A percentile compares a stretch with the other conserved stretches of the same genome.
These are phyloP conservation scores for Cairina moschata DNA, from an alignment of 2,113 vertebrate genomes.

Conservation along the genomic window DNA sequence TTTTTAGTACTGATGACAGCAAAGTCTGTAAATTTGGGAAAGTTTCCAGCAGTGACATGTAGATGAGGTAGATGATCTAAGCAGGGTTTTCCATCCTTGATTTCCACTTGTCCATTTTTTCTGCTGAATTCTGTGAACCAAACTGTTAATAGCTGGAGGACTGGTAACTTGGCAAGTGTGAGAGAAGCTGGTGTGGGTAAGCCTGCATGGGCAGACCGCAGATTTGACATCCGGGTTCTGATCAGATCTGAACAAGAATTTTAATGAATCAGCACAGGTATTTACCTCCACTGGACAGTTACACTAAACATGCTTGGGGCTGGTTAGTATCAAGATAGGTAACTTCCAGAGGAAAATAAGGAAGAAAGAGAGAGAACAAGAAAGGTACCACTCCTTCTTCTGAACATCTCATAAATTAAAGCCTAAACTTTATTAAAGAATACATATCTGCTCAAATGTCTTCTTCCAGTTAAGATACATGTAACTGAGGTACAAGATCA, in stretches of 20 bases:
- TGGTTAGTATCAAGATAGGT: constrained; percentile 14
- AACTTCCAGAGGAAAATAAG: constrained; percentile 40
- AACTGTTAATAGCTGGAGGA: constrained; percentile 31
- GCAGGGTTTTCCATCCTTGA: constrained; percentile 14
- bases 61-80: constrained; percentile 1
- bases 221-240: constrained; percentile 44
- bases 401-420: constrained; percentile 11
- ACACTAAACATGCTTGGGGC: constrained; percentile 41
- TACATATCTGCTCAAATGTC: neutral
- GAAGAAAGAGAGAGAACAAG: neutral
- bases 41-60: constrained; percentile 16
- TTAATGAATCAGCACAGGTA: constrained; percentile 48
- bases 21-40: constrained; percentile 51
- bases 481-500: neutral
- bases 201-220: constrained; percentile 20
- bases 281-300: constrained; percentile 36
- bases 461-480: neutral
- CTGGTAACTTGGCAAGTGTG: constrained; percentile 45
- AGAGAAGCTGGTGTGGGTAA: constrained; percentile 15
- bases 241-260: constrained; percentile 56
- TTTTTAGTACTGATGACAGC: constrained; percentile 46
- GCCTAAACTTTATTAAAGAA: constrained; percentile 3
- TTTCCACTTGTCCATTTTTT: constrained; percentile 45
- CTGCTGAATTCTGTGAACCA: constrained; percentile 22
- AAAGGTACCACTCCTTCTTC: constrained; percentile 7